Evolutionary conservation across 2,888 invertebrate species (phyloP), one percentile per base, ranked within the genome.

Genomic region (Agriopis leucophaearia): DNA sequence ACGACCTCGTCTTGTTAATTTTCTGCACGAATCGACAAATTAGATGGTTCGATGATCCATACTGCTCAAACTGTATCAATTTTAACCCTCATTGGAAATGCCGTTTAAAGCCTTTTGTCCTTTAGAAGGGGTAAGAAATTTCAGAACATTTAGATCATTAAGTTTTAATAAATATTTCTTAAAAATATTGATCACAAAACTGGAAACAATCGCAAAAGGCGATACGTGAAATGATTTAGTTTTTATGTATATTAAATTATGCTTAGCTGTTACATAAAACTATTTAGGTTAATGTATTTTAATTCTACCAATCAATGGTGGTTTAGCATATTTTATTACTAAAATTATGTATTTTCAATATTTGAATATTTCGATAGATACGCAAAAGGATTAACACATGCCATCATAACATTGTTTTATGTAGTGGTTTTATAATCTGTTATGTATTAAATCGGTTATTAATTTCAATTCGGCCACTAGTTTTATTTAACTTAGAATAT

Each of bases 111-210:
- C 81, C 82, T 89, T 90, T 69, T 90, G 48, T 48, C 81, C 81
- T 81, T 73, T 76, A 77, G 81, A 80, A 79, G 78, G 81, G 80
- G 82, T 83, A 82, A 68, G 70, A 60, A 51, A 65, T 67, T 64
- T 67, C 74, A 66, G 73, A 81, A 89, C 90, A 83, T 87, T 90
- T 88, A 80, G 77, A 77, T 87, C 88, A 90, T 91, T 88, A 89
- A 87, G 83, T 86, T 89, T 89, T 88, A 1, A 27, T 27, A 3
- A 27, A 27, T 27, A 27, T 27, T 27, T 27, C 18, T 27, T 13
- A 13, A 0, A 48, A 18, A 48, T 18, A 40, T 27, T 2, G 27
- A 27, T 27, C 27, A 2, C 27, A 27, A 27, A 27, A 27, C 27
- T 50, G 8, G 0, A 48, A 27, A 13, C 12, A 1, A 51, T 27